Percentiles rank a stretch among this genome's conserved stretches.
Conservation (phyloP, 2,113 vertebrate species). For the Hoplias malabaricus region DNA sequence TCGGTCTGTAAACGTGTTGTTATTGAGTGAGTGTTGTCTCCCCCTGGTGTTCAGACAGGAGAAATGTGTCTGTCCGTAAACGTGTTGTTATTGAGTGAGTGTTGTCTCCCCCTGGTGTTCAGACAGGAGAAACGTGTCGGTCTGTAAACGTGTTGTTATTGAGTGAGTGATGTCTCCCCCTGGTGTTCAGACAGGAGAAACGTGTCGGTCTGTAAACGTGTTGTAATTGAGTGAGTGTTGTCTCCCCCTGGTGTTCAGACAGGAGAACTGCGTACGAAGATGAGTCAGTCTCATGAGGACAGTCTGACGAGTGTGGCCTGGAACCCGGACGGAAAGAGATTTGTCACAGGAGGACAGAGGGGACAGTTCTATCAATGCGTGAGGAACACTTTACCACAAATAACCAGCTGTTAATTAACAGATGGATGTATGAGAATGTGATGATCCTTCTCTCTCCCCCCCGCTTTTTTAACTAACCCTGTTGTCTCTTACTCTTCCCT, state of each 20-base stretch:
- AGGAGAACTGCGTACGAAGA: conserved; percentile 97
- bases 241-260: conserved; percentile 75
- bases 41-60: conserved; percentile 81
- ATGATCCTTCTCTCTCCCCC: too few relatives aligned
- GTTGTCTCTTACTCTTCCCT: too few relatives aligned
- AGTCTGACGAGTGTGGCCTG: conserved; percentile 98
- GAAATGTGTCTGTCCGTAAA: too few relatives aligned
- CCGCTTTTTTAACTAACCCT: too few relatives aligned
- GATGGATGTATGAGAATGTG: too few relatives aligned
- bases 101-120: conserved; percentile 46
- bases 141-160: too few relatives aligned
- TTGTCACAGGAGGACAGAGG: conserved; percentile 94
- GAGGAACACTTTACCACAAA: too few relatives aligned
- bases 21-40: conserved; percentile 19
- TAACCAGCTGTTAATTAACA: too few relatives aligned
- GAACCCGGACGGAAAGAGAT: conserved; percentile 98
- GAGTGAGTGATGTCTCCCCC: conserved; percentile 19
- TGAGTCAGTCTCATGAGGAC: conserved; percentile 99
- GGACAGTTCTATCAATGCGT: conserved; percentile 99
- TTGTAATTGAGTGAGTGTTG: conserved; percentile 1
- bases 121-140: conserved; percentile 98
- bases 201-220: too few relatives aligned
- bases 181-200: conserved; percentile 88
- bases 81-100: neutral
- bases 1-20: too few relatives aligned